Conservation (phyloP, 2,797 vertebrate species). For the Phoxinus dragarum region DNA sequence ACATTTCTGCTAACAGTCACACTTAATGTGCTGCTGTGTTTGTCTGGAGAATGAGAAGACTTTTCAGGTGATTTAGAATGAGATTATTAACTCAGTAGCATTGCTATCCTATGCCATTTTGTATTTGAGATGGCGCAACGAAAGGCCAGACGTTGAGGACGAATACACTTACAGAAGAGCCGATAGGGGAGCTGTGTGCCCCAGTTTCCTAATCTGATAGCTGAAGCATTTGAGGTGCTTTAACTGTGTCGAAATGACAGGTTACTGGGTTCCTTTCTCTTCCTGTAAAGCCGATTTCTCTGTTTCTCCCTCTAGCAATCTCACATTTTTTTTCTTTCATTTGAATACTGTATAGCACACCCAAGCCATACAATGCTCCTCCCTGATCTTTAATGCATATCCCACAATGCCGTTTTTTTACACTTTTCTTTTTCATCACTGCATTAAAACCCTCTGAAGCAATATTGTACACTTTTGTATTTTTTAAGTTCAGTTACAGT, state of each 20-base stretch:
- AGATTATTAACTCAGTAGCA: conserved; percentile 37
- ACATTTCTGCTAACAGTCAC: conserved; percentile 59
- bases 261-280: conserved; percentile 39
- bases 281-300: conserved; percentile 5
- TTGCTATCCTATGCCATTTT: background rate
- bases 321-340: background rate
- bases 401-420: conserved; percentile 33
- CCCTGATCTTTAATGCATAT: conserved; percentile 49
- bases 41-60: conserved; percentile 22
- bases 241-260: conserved; percentile 37
- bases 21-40: conserved; percentile 58
- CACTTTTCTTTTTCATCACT: background rate
- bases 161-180: conserved; percentile 35
- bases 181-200: conserved; percentile 37
- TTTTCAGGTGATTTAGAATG: conserved; percentile 18
- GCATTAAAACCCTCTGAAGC: background rate
- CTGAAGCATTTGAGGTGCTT: conserved; percentile 37
- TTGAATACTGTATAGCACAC: conserved; percentile 46
- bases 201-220: conserved; percentile 55
- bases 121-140: conserved; percentile 34
- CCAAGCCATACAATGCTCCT: conserved; percentile 24
- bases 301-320: background rate
- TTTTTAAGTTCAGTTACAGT: background rate
- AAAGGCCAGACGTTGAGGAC: conserved; percentile 24
- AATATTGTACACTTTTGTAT: background rate